Conservation (phyloP, 2,113 vertebrate species). For the Tachysurus vachellii region DNA sequence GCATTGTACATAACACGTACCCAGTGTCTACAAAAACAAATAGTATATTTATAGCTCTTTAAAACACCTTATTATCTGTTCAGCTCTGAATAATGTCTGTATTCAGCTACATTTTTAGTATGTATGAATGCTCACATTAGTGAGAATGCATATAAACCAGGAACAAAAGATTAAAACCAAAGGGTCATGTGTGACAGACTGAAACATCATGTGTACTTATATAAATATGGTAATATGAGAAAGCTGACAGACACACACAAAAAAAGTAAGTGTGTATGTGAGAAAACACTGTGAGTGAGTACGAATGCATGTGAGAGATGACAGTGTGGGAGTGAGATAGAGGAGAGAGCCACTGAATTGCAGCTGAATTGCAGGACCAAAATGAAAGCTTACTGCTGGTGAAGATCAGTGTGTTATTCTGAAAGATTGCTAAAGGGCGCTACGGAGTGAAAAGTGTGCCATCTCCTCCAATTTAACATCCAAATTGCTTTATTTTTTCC, state of each 20-base stretch:
- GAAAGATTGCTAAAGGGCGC: constrained; percentile 30
- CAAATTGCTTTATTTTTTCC: constrained; percentile 42
- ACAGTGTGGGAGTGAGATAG: constrained; percentile 24
- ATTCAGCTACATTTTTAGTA: neutral
- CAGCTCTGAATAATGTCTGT: neutral
- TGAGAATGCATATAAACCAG: neutral
- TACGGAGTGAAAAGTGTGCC: constrained; percentile 28
- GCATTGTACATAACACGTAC: neutral
- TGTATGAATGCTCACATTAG: neutral
- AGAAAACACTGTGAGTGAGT: constrained; percentile 22
- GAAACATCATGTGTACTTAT: neutral
- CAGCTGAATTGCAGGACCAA: constrained; percentile 26
- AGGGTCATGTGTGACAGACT: neutral
- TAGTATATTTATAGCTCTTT: neutral
- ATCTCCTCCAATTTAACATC: constrained; percentile 23
- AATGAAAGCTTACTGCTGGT: constrained; percentile 23
- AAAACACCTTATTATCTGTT: neutral
- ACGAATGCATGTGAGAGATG: constrained; percentile 11
- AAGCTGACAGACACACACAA: neutral
- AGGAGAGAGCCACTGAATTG: constrained; percentile 17
- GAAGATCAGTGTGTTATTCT: constrained; percentile 24
- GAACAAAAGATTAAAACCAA: neutral
- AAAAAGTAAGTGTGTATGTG: neutral
- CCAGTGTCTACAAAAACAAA: neutral
- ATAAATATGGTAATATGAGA: constrained; percentile 19